These are phyloP conservation scores for Gasteruption jaculator DNA, from an alignment of 2,888 invertebrate genomes.

Conservation along the genomic window DNA sequence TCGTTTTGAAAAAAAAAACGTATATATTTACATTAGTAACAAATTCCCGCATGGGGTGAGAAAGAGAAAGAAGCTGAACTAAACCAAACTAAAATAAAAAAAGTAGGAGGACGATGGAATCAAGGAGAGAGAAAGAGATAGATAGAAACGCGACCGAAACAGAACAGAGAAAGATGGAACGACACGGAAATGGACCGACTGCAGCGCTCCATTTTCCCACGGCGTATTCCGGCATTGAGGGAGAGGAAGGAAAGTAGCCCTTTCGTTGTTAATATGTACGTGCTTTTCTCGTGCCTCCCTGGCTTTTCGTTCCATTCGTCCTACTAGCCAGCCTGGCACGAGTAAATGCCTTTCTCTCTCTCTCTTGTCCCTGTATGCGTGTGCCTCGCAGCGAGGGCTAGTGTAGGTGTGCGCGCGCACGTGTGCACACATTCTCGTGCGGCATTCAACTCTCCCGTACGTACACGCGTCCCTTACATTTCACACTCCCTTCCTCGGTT, in stretches of 20 bases:
- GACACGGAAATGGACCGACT: slow-evolving; percentile 9
- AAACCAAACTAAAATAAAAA: too few species aligned
- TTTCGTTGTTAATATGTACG: too few species aligned
- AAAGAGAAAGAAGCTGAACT: too few species aligned
- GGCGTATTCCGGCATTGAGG: too few species aligned
- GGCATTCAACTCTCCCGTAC: background rate
- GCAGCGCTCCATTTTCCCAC: slow-evolving; percentile 24
- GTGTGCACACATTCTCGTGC: slow-evolving; percentile 5
- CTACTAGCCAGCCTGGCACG: slow-evolving; percentile 22
- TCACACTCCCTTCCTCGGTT: background rate
- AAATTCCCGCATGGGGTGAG: too few species aligned
- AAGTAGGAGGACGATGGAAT: too few species aligned
- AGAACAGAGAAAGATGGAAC: slow-evolving; percentile 7
- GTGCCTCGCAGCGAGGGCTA: slow-evolving; percentile 7
- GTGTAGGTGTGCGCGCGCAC: slow-evolving; percentile 8
- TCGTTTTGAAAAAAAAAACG: too few species aligned
- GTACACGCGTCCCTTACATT: background rate
- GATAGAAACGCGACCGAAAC: too few species aligned
- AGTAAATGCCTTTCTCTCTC: slow-evolving; percentile 5
- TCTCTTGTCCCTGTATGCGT: slow-evolving; percentile 17
- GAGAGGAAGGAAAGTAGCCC: slow-evolving; percentile 20
- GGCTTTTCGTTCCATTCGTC: slow-evolving; percentile 13
- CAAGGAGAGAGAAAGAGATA: too few species aligned
- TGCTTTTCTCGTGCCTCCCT: slow-evolving; percentile 17
- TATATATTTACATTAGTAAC: too few species aligned